Evolutionary conservation across 1,140 invertebrate genomes (phyloP).

Genomic region (Papilio glaucus): DNA sequence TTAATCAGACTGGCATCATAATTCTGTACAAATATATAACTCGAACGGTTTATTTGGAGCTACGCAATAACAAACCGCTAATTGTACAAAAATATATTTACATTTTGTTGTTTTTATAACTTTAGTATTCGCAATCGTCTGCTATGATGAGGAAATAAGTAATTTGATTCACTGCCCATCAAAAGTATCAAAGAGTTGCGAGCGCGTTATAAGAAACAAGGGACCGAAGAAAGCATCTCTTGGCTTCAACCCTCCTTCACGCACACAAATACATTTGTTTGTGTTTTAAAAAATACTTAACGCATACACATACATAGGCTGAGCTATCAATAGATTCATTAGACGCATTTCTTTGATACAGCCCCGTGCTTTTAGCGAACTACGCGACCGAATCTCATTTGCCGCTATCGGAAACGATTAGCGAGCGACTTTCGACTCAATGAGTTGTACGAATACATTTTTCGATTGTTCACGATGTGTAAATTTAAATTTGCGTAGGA

Average conservation of each 20-base stretch:
- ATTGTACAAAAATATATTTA: too few relatives aligned
- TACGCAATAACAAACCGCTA: too few relatives aligned
- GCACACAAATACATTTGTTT: slow-evolving; percentile 59
- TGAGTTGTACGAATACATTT: slow-evolving; percentile 18
- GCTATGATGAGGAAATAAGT: not conserved
- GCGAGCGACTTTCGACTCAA: slow-evolving; percentile 54
- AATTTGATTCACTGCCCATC: slow-evolving; percentile 25
- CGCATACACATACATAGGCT: slow-evolving; percentile 66
- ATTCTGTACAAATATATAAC: too few relatives aligned
- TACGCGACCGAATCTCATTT: slow-evolving; percentile 50
- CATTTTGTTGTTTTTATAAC: too few relatives aligned
- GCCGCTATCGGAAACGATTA: slow-evolving; percentile 33
- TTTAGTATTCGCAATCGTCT: not conserved
- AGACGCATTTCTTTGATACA: slow-evolving; percentile 81
- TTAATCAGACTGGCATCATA: too few relatives aligned
- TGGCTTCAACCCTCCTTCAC: slow-evolving; percentile 77
- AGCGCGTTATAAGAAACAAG: slow-evolving; percentile 73
- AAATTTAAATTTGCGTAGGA: slow-evolving; percentile 57
- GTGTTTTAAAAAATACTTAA: slow-evolving; percentile 74
- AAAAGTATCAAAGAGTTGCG: slow-evolving; percentile 51
- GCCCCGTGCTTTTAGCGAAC: slow-evolving; percentile 73
- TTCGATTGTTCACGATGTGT: slow-evolving; percentile 29
- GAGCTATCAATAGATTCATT: slow-evolving; percentile 81
- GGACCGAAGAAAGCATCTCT: slow-evolving; percentile 80
- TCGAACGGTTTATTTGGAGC: too few relatives aligned